These are phyloP conservation scores for Temnothorax unifasciatus DNA, from an alignment of 2,888 invertebrate genomes.

Conservation along the genomic window DNA sequence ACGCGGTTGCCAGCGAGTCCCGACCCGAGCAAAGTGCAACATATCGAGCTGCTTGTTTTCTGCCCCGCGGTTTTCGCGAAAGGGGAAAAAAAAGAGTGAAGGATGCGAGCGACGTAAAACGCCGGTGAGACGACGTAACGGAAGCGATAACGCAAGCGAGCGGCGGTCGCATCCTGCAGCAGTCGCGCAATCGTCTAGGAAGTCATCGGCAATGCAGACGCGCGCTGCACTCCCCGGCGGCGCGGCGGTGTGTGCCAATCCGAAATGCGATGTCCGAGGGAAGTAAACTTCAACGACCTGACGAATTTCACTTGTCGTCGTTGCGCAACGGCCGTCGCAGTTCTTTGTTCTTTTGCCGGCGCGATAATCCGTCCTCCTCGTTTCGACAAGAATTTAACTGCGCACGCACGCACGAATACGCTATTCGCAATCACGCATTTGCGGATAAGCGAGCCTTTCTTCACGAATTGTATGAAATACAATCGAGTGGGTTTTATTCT, in stretches of 20 bases:
- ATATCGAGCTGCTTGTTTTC: background rate
- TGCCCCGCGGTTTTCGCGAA: background rate
- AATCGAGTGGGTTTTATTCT: background rate
- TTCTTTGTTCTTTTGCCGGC: conserved; percentile 47
- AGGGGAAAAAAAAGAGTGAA: background rate
- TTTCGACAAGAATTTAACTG: background rate
- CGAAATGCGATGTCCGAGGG: conserved; percentile 45
- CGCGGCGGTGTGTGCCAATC: conserved; percentile 62
- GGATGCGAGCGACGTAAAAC: conserved; percentile 53
- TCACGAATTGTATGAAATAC: background rate
- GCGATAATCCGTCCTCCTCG: background rate
- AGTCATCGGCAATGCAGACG: conserved; percentile 75
- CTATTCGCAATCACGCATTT: background rate
- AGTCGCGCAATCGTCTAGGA: conserved; percentile 78
- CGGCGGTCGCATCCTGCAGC: conserved; percentile 70
- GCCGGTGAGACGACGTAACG: conserved; percentile 65
- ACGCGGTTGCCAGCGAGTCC: background rate
- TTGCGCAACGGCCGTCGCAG: conserved; percentile 60
- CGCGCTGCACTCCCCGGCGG: background rate
- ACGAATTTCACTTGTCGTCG: conserved; percentile 70
- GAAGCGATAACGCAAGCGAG: conserved; percentile 78
- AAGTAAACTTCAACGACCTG: conserved; percentile 58
- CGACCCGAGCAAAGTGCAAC: conserved; percentile 23
- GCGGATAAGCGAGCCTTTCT: background rate
- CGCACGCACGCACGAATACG: background rate